Conservation (phyloP, 2,888 invertebrate genomes). For the Agrotis puta region DNA sequence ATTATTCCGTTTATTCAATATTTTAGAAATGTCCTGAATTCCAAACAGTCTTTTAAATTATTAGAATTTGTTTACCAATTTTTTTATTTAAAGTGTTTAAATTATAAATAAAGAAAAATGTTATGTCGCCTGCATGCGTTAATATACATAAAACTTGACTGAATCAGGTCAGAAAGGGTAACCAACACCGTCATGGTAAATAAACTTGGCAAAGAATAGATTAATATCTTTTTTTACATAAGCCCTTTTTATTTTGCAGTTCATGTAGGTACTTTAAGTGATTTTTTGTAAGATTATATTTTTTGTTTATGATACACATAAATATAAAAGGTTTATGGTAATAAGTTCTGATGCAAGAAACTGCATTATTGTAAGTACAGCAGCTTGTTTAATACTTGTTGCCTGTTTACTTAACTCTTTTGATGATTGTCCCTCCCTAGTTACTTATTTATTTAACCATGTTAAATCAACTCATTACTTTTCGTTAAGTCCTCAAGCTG, state of each 20-base stretch:
- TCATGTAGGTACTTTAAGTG: slow-evolving; percentile 3
- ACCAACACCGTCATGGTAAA: slow-evolving; percentile 21
- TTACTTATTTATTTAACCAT: too few relatives aligned
- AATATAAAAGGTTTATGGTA: slow-evolving; percentile 6
- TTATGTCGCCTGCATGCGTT: slow-evolving; percentile 17
- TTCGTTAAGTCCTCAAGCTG: too few relatives aligned
- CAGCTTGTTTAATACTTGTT: too few relatives aligned
- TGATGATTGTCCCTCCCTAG: too few relatives aligned
- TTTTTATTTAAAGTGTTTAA: background rate
- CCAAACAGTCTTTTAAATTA: too few relatives aligned
- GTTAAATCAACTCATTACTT: too few relatives aligned
- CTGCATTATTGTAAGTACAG: background rate
- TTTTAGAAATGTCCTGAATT: too few relatives aligned
- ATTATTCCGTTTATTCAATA: background rate
- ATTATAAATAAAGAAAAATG: slow-evolving; percentile 1
- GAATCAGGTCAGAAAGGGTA: slow-evolving; percentile 36
- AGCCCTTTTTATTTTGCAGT: slow-evolving; percentile 30
- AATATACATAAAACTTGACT: slow-evolving; percentile 37
- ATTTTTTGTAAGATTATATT: slow-evolving; percentile 31
- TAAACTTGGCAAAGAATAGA: slow-evolving; percentile 32
- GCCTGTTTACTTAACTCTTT: too few relatives aligned
- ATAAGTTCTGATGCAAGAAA: slow-evolving; percentile 1
- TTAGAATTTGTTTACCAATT: background rate
- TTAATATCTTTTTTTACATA: slow-evolving; percentile 38
- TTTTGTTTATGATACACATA: background rate